Evolutionary conservation across 2,113 vertebrate genomes (phyloP).

Genomic region (Oreotrochilus melanogaster): DNA sequence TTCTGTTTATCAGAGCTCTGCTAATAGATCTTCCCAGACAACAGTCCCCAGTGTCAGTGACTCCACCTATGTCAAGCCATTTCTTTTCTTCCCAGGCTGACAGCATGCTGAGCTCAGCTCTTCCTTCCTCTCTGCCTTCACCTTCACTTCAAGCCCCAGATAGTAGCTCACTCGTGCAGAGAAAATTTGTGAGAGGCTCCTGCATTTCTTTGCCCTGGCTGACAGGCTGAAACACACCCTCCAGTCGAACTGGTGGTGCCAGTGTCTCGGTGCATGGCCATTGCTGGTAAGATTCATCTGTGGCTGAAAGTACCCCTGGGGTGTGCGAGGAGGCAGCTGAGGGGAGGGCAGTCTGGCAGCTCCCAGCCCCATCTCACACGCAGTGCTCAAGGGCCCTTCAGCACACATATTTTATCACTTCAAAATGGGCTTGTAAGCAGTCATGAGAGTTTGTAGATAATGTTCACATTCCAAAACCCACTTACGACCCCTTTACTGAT

Average conservation of each 20-base stretch:
- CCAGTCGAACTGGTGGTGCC: not conserved
- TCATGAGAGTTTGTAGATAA: not conserved
- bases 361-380: not conserved
- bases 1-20: not conserved
- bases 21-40: not conserved
- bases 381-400: not conserved
- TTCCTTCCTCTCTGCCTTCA: not conserved
- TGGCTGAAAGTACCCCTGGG: accelerated
- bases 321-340: not conserved
- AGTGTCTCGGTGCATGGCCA: not conserved
- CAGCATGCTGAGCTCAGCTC: accelerated
- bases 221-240: not conserved
- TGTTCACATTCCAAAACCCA: not conserved
- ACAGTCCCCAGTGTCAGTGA: not conserved
- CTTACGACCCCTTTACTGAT: not conserved
- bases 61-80: not conserved
- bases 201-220: accelerated
- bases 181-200: not conserved
- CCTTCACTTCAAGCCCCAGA: not conserved
- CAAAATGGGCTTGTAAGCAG: not conserved
- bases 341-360: not conserved
- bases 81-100: not conserved
- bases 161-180: accelerated
- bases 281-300: accelerated
- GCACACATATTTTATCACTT: not conserved